These are phyloP conservation scores for Nasonia longicornis DNA, from an alignment of 1,140 invertebrate species.

Conservation along the genomic window DNA sequence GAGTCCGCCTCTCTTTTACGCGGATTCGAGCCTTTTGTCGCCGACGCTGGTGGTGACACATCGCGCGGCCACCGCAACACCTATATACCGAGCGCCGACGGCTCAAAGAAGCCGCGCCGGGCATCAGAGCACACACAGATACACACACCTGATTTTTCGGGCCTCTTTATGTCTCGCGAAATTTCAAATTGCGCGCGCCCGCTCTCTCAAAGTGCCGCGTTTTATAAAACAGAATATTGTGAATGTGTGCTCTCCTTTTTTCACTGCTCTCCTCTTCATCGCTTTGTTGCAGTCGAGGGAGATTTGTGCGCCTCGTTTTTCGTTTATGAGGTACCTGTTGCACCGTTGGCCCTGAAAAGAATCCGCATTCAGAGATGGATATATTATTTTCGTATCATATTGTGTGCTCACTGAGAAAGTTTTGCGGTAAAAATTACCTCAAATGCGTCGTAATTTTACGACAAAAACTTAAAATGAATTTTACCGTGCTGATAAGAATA, in stretches of 20 bases:
- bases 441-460: too few relatives aligned
- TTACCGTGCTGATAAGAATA: too few relatives aligned
- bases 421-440: too few relatives aligned
- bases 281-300: neutral
- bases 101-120: slow-evolving; percentile 55
- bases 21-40: slow-evolving; percentile 64
- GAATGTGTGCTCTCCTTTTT: slow-evolving; percentile 5
- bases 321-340: neutral
- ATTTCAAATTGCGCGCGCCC: slow-evolving; percentile 56
- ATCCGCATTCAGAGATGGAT: neutral
- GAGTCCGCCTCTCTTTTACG: slow-evolving; percentile 62
- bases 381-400: neutral
- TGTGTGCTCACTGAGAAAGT: too few relatives aligned
- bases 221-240: slow-evolving; percentile 39
- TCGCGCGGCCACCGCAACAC: slow-evolving; percentile 50
- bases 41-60: slow-evolving; percentile 48
- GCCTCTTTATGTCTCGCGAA: slow-evolving; percentile 49
- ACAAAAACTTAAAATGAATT: too few relatives aligned
- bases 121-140: slow-evolving; percentile 14
- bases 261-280: slow-evolving; percentile 8
- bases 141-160: slow-evolving; percentile 60
- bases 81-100: slow-evolving; percentile 37
- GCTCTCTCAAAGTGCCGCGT: slow-evolving; percentile 41
- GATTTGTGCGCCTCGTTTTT: neutral
- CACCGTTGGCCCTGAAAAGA: neutral